Percentiles rank a stretch among this genome's conserved stretches.
Conservation (phyloP, 2,888 invertebrate species). For the Stictocephala bisonia region DNA sequence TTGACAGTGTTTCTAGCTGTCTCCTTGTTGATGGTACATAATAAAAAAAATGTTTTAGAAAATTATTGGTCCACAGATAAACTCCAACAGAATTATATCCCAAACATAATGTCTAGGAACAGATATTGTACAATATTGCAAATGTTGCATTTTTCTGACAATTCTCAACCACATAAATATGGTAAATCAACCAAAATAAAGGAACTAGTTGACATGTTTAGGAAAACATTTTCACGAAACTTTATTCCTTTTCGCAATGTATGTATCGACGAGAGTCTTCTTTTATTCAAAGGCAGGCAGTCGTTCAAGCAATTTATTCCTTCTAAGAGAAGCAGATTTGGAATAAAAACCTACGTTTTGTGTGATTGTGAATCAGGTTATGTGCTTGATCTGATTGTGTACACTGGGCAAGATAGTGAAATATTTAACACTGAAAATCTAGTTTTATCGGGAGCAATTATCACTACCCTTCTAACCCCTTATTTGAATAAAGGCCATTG, state of each 20-base stretch:
- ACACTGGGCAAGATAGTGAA: conserved; percentile 49
- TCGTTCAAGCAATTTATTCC: conserved; percentile 58
- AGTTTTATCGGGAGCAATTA: conserved; percentile 54
- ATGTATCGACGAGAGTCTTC: conserved; percentile 56
- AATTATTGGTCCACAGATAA: conserved; percentile 29
- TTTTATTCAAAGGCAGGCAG: conserved; percentile 56
- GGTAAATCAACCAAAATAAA: conserved; percentile 12
- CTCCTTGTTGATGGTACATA: not conserved
- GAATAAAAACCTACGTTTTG: conserved; percentile 57
- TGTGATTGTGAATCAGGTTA: conserved; percentile 55
- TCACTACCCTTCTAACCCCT: conserved; percentile 50
- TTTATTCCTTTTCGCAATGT: conserved; percentile 50
- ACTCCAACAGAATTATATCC: conserved; percentile 14
- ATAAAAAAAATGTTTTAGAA: conserved; percentile 15
- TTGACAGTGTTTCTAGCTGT: conserved; percentile 5
- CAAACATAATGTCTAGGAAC: conserved; percentile 14
- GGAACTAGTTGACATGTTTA: conserved; percentile 30
- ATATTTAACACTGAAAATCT: conserved; percentile 44
- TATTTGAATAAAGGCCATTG: conserved; percentile 50
- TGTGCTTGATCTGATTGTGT: conserved; percentile 55
- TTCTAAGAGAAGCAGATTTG: conserved; percentile 56
- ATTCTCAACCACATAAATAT: conserved; percentile 34
- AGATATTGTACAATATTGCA: too few relatives aligned
- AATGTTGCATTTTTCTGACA: conserved; percentile 39
- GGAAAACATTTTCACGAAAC: conserved; percentile 5